Evolutionary conservation across 2,113 vertebrate genomes (phyloP).

Genomic region (Ascaphus truei): DNA sequence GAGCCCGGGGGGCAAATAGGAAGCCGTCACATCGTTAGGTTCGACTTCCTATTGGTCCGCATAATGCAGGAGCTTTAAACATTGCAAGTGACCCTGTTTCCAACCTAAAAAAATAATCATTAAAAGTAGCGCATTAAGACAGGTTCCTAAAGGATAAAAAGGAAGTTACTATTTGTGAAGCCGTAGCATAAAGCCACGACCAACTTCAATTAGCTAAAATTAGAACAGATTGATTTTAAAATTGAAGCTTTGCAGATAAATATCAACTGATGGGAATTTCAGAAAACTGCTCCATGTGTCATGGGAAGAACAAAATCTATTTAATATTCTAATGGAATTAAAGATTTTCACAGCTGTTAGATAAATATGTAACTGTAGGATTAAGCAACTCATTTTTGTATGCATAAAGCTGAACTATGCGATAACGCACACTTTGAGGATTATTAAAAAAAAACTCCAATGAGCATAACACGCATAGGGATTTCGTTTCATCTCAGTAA

Average conservation of each 20-base stretch:
- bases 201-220: background rate
- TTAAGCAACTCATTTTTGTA: slow-evolving; percentile 25
- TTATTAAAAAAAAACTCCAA: background rate
- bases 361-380: slow-evolving; percentile 28
- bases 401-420: slow-evolving; percentile 3
- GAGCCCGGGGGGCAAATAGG: too few relatives aligned
- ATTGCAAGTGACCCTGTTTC: too few relatives aligned
- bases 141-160: too few relatives aligned
- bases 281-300: background rate
- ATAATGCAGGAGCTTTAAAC: too few relatives aligned
- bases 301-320: slow-evolving; percentile 5
- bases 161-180: too few relatives aligned
- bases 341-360: background rate
- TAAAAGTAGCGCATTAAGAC: too few relatives aligned
- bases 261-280: slow-evolving; percentile 13
- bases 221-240: slow-evolving; percentile 20
- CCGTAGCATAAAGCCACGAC: background rate
- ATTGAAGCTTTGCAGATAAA: background rate
- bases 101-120: too few relatives aligned
- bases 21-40: too few relatives aligned
- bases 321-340: slow-evolving; percentile 32
- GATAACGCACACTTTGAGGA: slow-evolving; percentile 17
- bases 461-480: background rate
- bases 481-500: background rate
- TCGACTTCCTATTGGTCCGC: too few relatives aligned